Percentiles rank a stretch among this genome's conserved stretches.
These are phyloP conservation scores for Caenorhabditis elegans DNA, from an alignment of 1,140 invertebrate genomes.

Conservation along the genomic window WBcel235 BX284604.4:7869501-7870000, in stretches of 20 bases:
- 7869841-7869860: slow-evolving; percentile 19
- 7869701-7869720: slow-evolving; percentile 15
- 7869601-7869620: slow-evolving; percentile 17
- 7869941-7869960: neutral
- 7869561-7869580: slow-evolving; percentile 1
- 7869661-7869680: neutral
- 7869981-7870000: neutral
- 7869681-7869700: neutral
- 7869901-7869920: neutral
- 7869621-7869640: neutral
- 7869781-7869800: neutral
- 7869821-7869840: neutral
- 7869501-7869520: slow-evolving; percentile 5
- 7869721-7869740: neutral
- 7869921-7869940: neutral
- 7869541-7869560: slow-evolving; percentile 19
- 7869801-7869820: neutral
- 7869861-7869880: slow-evolving; percentile 23
- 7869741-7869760: neutral
- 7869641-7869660: neutral
- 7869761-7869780: neutral
- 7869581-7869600: slow-evolving; percentile 12
- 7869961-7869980: neutral
- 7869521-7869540: slow-evolving; percentile 18
- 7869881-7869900: neutral